These are phyloP conservation scores for Drosophila prosaltans DNA, from an alignment of 1,140 invertebrate species.

Conservation along the genomic window DNA sequence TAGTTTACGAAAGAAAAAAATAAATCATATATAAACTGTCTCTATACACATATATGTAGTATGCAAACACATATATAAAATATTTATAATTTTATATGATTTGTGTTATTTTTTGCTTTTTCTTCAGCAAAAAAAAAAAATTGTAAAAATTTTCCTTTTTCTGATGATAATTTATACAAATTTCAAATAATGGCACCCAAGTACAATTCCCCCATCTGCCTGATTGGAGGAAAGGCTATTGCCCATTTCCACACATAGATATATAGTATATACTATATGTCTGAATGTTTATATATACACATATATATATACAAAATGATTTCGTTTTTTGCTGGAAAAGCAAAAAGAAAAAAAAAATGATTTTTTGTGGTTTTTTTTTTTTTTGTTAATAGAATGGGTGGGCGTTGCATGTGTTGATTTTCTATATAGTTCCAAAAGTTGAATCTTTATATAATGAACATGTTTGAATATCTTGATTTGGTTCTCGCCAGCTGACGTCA, in stretches of 20 bases:
- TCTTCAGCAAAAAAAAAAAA: not conserved
- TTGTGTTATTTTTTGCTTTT: not conserved
- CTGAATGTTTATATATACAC: slow-evolving; percentile 16
- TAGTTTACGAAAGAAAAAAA: not conserved
- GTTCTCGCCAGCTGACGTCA: slow-evolving; percentile 56
- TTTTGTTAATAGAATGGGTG: slow-evolving; percentile 26
- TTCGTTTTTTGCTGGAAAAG: slow-evolving; percentile 46
- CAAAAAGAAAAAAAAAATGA: slow-evolving; percentile 22
- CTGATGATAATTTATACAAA: slow-evolving; percentile 12
- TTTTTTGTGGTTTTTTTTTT: slow-evolving; percentile 29
- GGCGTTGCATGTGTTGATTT: slow-evolving; percentile 47
- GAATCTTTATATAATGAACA: slow-evolving; percentile 38
- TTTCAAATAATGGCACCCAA: slow-evolving; percentile 21
- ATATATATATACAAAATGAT: not conserved
- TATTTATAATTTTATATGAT: too few species aligned
- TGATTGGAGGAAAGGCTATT: slow-evolving; percentile 13
- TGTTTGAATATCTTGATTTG: slow-evolving; percentile 36
- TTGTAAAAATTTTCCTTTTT: not conserved
- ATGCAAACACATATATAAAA: too few species aligned
- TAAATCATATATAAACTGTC: not conserved
- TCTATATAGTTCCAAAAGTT: slow-evolving; percentile 51
- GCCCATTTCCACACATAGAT: slow-evolving; percentile 16
- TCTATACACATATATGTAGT: not conserved
- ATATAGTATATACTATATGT: not conserved
- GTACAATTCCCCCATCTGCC: slow-evolving; percentile 29